These are phyloP conservation scores for Lynx canadensis DNA, from an alignment of 2,113 vertebrate genomes.

Conservation along the genomic window DNA sequence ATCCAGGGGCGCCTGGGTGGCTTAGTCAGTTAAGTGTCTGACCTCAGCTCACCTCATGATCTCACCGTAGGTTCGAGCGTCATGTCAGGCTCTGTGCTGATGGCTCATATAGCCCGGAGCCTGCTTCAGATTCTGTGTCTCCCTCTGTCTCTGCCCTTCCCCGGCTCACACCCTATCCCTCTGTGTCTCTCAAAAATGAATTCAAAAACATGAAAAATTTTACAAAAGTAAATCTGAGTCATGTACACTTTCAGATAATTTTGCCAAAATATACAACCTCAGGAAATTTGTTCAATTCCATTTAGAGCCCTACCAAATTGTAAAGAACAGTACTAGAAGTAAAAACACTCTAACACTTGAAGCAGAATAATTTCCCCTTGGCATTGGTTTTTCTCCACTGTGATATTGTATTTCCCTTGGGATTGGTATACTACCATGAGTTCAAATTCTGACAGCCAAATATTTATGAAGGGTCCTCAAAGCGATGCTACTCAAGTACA, in stretches of 20 bases:
- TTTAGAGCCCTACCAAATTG: not conserved
- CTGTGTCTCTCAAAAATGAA: too few species aligned
- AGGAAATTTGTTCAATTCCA: not conserved
- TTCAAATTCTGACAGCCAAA: not conserved
- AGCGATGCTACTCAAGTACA: not conserved
- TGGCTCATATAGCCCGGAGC: too few species aligned
- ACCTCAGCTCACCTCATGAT: too few species aligned
- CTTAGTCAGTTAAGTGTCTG: too few species aligned
- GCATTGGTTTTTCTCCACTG: not conserved
- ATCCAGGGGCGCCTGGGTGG: not conserved
- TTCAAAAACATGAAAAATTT: too few species aligned
- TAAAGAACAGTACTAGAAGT: not conserved
- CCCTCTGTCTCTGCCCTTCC: too few species aligned
- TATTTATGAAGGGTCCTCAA: not conserved
- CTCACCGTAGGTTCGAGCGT: too few species aligned
- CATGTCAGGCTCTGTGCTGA: too few species aligned
- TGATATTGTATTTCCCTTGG: not conserved
- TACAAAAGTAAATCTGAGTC: not conserved
- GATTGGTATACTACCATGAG: not conserved
- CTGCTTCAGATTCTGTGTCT: too few species aligned
- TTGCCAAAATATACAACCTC: not conserved
- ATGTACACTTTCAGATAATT: not conserved
- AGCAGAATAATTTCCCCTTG: accelerated
- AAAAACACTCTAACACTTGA: not conserved
- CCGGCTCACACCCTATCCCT: too few species aligned